Evolutionary conservation across 2,888 invertebrate genomes (phyloP), one percentile per base, ranked within the genome.

Genomic region (Auanema freiburgensis): DNA sequence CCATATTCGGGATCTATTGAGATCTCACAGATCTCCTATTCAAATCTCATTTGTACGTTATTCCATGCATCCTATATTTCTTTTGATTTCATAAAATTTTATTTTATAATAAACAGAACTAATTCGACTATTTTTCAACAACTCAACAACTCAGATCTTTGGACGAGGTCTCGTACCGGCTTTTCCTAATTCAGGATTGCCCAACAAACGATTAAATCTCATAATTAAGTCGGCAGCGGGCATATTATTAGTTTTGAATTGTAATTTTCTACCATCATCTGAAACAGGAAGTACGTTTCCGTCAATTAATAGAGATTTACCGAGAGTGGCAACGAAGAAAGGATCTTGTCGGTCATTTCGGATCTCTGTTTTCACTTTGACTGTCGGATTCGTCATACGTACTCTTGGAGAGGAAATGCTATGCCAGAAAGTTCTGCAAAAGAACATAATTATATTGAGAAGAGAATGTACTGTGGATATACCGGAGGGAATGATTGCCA

Each of bases 241-340:
- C 78, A 81, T 80, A 54, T 78, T 77, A 46, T 72, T 74, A 21
- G 81, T 81, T 59, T 76, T 71, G 65, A 81, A 80, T 23, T 72
- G 71, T 51, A 81, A 64, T 57, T 76, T 72, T 55, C 73, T 67
- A 1, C 78, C 79, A 59, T 78, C 74, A 11, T 71, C 80, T 77
- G 64, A 60, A 72, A 71, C 33, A 3, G 56, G 33, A 33, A 33
- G 33, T 33, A 5, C 3, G 33, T 33, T 33, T 33, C 33, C 33
- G 33, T 33, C 33, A 33, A 33, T 33, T 33, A 46, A 46, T 8
- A 46, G 14, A n/a, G 49, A 59, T 67, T 23, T 40, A 80, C 80
- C 76, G 8, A 80, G 63, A n/a, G 78, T 69, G 6, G 79, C 76
- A 12, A 75, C 69, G 64, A 81, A 81, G 44, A 67, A 77, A n/a